Evolutionary conservation across 2,888 invertebrate species (phyloP), one percentile per base, ranked within the genome.

Genomic region (Phragmatobia fuliginosa): DNA sequence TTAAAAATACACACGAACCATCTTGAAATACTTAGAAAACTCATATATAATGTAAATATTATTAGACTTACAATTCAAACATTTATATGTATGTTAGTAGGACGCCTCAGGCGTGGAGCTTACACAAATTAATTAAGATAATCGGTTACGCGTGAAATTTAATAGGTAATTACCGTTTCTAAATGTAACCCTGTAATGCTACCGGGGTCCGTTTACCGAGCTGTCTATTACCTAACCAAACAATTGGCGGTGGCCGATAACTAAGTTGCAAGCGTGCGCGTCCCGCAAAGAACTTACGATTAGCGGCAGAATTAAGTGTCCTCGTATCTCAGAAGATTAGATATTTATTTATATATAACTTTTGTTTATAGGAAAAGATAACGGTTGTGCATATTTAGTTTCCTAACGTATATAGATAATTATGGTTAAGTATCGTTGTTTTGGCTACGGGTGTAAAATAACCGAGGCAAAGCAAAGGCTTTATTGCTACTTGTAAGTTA

Each of bases 211-310:
- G 80, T 83, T 83, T 68, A 75, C 82, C 83, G 82, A 74, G 71
- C 62, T 83, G 85, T 85, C 88, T 91, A 90, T 90, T 88, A 89
- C 92, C 93, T 93, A 92, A 92, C 86, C 91, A 94, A 94, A 94
- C 94, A 94, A 87, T 92, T 92, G 94, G 92, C 74, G 76, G 76
- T 67, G 45, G 72, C 87, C 84, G 94, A 94, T 94, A 94, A 90
- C 88, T 89, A 90, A 90, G 87, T 89, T 90, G 91, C 90, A 85
- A 86, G 87, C 84, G 80, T 83, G 83, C 78, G 84, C 83, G 83
- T 82, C 83, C 82, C 82, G 74, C 82, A 80, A 83, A 86, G 86
- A 84, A 85, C 71, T 80, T 82, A 79, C 79, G 82, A 76, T 82
- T 73, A 77, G 74, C 70, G 72, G 67, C 64, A 73, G 78, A 79